Base-by-base conservation (phyloP, 1,140 invertebrate species). In the Pogonomyrmex californicus region DNA sequence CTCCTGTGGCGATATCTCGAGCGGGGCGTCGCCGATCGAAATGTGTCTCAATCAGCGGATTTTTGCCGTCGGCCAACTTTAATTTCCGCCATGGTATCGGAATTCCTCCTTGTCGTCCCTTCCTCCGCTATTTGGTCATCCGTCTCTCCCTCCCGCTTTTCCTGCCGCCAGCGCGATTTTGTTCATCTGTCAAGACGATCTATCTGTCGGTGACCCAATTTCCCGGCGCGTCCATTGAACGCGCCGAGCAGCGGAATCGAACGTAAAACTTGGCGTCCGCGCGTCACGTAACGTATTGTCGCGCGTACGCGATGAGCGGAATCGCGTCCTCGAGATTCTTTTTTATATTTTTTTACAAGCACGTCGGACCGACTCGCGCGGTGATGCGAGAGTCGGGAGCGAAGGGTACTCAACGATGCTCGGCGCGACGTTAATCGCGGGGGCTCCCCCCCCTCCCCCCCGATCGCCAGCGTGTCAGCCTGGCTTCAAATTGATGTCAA, bases 151-250 rank as follows among this genome's bases (percentile, higher is more conserved):
- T 41, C 58, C 33, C 54, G 17, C 41, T 33, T 36, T 65, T n/a
- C 36, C 73, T 5, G 38, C 33, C 41, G 62, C 30, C 17, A 81
- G 79, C 36, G 79, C 36, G 66, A 66, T 86, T 91, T 91, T 86
- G 81, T 91, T 90, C 89, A 91, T 90, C 90, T 93, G 92, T 93
- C 92, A 93, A 89, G 87, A 88, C 88, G 85, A 88, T 87, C 91
- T 91, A 93, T 92, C 88, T 87, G 65, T 78, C 82, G 89, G 75
- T 93, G 93, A 93, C 93, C 93, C 81, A 93, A 93, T 93, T 93
- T 73, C 73, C 65, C 78, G 66, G 82, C 73, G 70, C 73, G 62
- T 58, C 70, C 56, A 82, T 65, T 76, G 87, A 76, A 82, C 66
- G 77, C 60, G 62, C 33, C 47, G 47, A 33, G 60, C 60, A 17